Conservation (phyloP, 2,113 vertebrate genomes). For the Cephalopholis sonnerati region DNA sequence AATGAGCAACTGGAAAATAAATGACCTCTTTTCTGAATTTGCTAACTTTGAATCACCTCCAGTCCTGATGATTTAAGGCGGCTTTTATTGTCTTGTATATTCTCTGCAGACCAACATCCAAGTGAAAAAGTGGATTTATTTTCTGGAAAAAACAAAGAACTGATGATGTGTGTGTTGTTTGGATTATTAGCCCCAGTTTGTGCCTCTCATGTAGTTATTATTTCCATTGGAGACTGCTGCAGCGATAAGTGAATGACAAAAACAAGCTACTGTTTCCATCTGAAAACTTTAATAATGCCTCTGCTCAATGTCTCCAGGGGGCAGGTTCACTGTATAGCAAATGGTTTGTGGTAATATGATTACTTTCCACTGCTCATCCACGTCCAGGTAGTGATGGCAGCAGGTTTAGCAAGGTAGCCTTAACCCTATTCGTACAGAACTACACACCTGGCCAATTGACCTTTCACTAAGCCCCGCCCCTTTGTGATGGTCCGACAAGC, state of each 20-base stretch:
- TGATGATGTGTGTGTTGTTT: conserved; percentile 9
- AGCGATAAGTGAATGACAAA: neutral
- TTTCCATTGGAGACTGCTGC: neutral
- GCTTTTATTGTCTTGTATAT: conserved; percentile 1
- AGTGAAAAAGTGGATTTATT: conserved; percentile 15
- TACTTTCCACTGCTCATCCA: neutral
- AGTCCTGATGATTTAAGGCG: neutral
- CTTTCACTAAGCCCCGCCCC: too few relatives aligned
- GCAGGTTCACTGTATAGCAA: neutral
- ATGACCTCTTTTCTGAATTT: neutral
- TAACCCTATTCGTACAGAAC: too few relatives aligned
- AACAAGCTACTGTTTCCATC: neutral
- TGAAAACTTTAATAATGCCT: neutral
- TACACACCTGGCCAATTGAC: too few relatives aligned
- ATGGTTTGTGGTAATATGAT: neutral
- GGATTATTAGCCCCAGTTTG: neutral
- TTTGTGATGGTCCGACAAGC: too few relatives aligned
- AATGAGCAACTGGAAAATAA: conserved; percentile 30
- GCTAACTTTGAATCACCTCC: conserved; percentile 27
- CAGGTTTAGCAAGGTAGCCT: too few relatives aligned
- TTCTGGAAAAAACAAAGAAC: neutral
- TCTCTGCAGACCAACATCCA: conserved; percentile 11
- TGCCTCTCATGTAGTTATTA: conserved; percentile 1
- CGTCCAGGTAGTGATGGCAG: neutral
- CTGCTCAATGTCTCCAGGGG: neutral